Base-by-base conservation (phyloP, 1,140 invertebrate species). In the Panagrolaimus sp. region DNA sequence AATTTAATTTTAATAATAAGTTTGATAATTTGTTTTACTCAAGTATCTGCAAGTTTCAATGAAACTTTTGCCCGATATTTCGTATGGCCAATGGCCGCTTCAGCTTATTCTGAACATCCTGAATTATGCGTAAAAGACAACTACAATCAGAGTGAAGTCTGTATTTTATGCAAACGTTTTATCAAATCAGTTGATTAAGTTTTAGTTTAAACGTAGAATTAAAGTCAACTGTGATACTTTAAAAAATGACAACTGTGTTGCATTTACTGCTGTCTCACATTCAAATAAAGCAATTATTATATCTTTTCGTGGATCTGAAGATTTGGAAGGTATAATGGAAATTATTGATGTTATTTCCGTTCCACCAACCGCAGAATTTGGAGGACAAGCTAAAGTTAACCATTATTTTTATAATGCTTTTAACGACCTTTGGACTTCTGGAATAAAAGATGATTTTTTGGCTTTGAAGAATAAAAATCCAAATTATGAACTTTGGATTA, bases 401-500 rank as follows among this genome's bases (percentile, higher is more conserved):
- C 45, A 68, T n/a, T 78, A 78, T 48, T 78, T 78, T 58, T 64
- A 71, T 66, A 67, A 74, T 68, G 76, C 65, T 12, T 78, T 77
- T 68, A 38, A 64, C 9, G 43, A 45, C 7, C 45, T 78, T 14
- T 78, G 76, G 76, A 64, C 46, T n/a, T 44, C 21, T 47, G 76
- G 76, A 43, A 67, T 78, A 44, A 70, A 73, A 46, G 58, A 71
- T 48, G 74, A 76, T 43, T 69, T 76, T 17, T 28, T 64, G 1
- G n/a, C 65, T 43, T 45, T 76, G 26, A 43, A 52, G 17, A 62
- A 73, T 24, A n/a, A 26, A 2, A 26, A 78, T 62, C 73, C 73
- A 44, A 55, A 44, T 63, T 78, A 77, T 48, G 69, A 79, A 67
- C 63, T 78, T 68, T 79, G 77, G 77, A 63, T 79, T 9, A 78